Conservation (phyloP, 2,797 vertebrate species). For the Buceros bicornis region DNA sequence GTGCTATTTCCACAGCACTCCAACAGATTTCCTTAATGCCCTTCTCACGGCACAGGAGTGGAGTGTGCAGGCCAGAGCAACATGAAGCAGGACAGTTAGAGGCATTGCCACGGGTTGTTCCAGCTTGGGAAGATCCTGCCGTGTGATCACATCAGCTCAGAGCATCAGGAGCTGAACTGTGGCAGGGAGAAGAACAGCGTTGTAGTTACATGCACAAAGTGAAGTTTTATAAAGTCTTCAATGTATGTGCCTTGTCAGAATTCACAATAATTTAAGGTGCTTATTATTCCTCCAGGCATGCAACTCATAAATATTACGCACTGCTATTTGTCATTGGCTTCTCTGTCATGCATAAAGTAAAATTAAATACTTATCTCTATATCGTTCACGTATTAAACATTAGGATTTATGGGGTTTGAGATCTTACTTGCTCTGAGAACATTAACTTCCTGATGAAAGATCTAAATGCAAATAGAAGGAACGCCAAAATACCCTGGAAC, state of each 20-base stretch:
- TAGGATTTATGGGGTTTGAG: constrained; percentile 70
- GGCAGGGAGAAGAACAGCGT: neutral
- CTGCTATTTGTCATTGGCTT: constrained; percentile 70
- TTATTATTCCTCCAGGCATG: constrained; percentile 64
- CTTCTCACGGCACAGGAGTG: neutral
- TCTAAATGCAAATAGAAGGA: constrained; percentile 55
- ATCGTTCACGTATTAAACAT: constrained; percentile 65
- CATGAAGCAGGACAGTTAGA: neutral
- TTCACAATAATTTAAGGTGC: constrained; percentile 66
- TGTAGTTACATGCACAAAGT: constrained; percentile 14
- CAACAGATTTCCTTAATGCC: neutral
- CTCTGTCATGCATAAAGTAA: constrained; percentile 68
- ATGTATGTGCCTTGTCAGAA: constrained; percentile 58
- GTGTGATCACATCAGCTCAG: neutral
- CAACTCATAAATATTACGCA: constrained; percentile 69
- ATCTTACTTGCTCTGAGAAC: constrained; percentile 63
- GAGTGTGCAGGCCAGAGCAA: neutral
- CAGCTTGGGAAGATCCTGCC: neutral
- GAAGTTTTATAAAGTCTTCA: constrained; percentile 66
- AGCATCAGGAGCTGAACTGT: neutral
- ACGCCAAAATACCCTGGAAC: constrained; percentile 43
- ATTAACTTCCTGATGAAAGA: constrained; percentile 70
- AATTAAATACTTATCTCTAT: constrained; percentile 76
- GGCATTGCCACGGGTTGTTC: neutral
- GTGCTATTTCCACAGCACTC: neutral